Conservation (phyloP, 2,113 vertebrate species). For the Halichoerus grypus region DNA sequence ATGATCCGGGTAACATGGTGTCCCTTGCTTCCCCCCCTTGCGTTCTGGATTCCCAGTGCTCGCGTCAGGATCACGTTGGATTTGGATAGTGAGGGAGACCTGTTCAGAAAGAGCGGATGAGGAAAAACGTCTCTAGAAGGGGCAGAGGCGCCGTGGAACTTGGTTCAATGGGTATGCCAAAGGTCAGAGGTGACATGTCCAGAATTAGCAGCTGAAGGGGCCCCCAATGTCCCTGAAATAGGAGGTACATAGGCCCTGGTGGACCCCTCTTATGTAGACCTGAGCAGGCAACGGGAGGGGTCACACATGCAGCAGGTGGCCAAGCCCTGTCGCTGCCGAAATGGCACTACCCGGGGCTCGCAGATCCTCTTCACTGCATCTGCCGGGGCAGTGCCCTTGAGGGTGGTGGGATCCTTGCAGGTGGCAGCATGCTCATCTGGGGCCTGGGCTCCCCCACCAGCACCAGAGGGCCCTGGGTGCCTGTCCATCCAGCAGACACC, state of each 20-base stretch:
- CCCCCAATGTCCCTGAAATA: neutral
- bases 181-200: neutral
- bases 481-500: accelerated
- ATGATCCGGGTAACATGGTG: neutral
- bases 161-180: neutral
- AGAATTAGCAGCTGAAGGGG: neutral
- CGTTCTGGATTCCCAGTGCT: neutral
- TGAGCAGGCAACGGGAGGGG: neutral
- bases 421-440: neutral
- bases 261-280: neutral
- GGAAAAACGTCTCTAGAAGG: neutral
- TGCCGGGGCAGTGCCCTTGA: accelerated
- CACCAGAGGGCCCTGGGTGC: accelerated
- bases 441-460: accelerated
- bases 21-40: neutral
- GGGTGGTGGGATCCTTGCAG: neutral
- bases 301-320: accelerated
- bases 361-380: neutral
- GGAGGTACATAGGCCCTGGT: neutral
- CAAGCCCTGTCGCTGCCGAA: accelerated
- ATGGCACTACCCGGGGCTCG: accelerated
- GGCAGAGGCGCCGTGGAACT: neutral
- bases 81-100: neutral
- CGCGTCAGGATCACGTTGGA: neutral
- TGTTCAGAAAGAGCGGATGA: neutral